Conservation (phyloP, 2,797 vertebrate species). For the Cottoperca gobio region DNA sequence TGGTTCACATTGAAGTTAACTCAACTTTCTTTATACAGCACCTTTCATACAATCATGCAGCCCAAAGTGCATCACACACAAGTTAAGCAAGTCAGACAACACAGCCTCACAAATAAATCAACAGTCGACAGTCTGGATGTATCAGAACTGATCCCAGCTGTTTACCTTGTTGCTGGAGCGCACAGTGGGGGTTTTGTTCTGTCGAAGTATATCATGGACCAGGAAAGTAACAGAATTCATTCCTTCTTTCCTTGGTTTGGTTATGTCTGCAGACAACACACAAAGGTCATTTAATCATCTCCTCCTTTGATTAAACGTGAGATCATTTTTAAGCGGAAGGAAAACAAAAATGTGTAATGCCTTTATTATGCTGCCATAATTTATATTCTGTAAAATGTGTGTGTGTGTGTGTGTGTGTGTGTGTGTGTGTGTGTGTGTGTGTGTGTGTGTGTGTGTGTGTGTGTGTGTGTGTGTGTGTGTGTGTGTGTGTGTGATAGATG, state of each 20-base stretch:
- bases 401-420: slow-evolving; percentile 7
- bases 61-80: too few relatives aligned
- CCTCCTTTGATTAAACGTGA: slow-evolving; percentile 13
- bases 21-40: too few relatives aligned
- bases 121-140: slow-evolving; percentile 16
- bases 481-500: slow-evolving; percentile 3
- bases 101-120: slow-evolving; percentile 36
- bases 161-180: slow-evolving; percentile 30
- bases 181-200: slow-evolving; percentile 1
- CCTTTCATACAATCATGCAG: too few relatives aligned
- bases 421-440: not conserved
- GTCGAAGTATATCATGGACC: slow-evolving; percentile 26
- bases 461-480: not conserved
- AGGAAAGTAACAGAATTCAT: slow-evolving; percentile 17
- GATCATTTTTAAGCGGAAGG: slow-evolving; percentile 31
- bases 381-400: slow-evolving; percentile 38
- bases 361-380: slow-evolving; percentile 36
- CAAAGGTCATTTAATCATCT: slow-evolving; percentile 46
- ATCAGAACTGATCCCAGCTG: slow-evolving; percentile 37
- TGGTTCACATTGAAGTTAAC: slow-evolving; percentile 9
- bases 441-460: slow-evolving; percentile 19
- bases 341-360: slow-evolving; percentile 21
- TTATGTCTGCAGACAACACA: slow-evolving; percentile 25
- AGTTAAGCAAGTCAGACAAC: slow-evolving; percentile 43
- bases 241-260: slow-evolving; percentile 21